Base-by-base conservation (phyloP, 1,140 invertebrate species). In the Atta texana region DNA sequence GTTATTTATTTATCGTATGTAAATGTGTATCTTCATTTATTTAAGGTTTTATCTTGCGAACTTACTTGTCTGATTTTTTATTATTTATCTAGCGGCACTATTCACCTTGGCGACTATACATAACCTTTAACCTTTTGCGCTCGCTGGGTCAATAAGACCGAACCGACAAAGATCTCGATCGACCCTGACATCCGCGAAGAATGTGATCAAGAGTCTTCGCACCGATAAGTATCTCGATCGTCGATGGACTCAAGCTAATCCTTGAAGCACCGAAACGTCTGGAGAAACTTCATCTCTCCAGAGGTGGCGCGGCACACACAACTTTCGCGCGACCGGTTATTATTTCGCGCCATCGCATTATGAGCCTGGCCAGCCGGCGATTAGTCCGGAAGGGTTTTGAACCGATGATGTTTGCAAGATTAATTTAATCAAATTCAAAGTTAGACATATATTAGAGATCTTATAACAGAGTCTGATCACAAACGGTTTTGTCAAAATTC, bases 281-380 rank as follows among this genome's bases (percentile, higher is more conserved):
- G 59, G 44, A 77, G 39, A 77, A n/a, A 61, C 21, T 18, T 63
- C 21, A 57, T 64, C 39, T 77, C 74, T 77, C 39, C 6, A 31
- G 21, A 66, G 51, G 34, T 77, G 61, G n/a, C 66, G 55, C 53
- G 49, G n/a, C 66, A 44, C 53, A n/a, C 49, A 51, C 21, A 61
- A 82, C 71, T 82, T 72, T 84, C 55, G 21, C 85, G 49, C 78
- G 51, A 55, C 57, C 66, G 68, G 68, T 68, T 66, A 59, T 82
- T 86, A 78, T 86, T 81, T 81, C 55, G 21, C 39, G 21, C 39
- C 39, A 28, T 78, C 75, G 39, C 66, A n/a, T 49, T 57, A 18
- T 28, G 18, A 77, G 21, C 2, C 44, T 49, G 49, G 55, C 49
- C 24, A 80, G 18, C 28, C 63, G 31, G 21, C 78, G 68, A 81